Conservation (phyloP, 92 coral and sea anemone species). For the Anthopleura xanthogrammica region DNA sequence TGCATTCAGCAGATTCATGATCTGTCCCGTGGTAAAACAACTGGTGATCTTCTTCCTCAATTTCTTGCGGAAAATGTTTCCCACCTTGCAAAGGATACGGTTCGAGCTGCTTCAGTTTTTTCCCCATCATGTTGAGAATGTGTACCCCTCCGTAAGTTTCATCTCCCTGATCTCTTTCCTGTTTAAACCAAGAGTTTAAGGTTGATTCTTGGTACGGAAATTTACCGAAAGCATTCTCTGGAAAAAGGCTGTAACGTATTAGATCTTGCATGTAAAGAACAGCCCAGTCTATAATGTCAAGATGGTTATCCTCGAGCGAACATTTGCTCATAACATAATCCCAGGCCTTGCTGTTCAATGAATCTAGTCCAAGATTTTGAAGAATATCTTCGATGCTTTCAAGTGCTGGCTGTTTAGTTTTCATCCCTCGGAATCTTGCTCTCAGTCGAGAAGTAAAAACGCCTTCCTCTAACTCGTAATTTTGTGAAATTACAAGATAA, state of each 20-base stretch:
- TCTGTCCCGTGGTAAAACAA: conserved; percentile 24
- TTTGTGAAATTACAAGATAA: background rate
- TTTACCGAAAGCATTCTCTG: background rate
- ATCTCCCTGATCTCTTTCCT: background rate
- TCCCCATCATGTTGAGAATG: background rate
- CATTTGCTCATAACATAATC: background rate
- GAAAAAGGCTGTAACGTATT: background rate
- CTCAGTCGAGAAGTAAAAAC: background rate
- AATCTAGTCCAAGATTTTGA: background rate
- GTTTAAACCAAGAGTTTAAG: conserved; percentile 1
- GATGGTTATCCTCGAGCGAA: conserved; percentile 5
- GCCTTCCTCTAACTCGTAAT: background rate
- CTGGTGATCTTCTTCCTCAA: background rate
- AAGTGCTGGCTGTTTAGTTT: background rate
- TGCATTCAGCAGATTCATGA: conserved; percentile 8
- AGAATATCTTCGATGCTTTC: conserved; percentile 4
- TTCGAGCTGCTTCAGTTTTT: conserved; percentile 3
- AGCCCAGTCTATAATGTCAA: conserved; percentile 14
- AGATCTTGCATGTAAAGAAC: conserved; percentile 11
- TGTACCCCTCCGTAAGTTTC: background rate
- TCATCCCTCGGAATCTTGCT: background rate
- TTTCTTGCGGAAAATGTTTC: background rate
- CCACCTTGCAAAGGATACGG: conserved; percentile 7
- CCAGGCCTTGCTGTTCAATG: background rate
- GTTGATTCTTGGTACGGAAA: conserved; percentile 25